These are phyloP conservation scores for Andricus grossulariae DNA, from an alignment of 1,140 invertebrate genomes.

Conservation along the genomic window DNA sequence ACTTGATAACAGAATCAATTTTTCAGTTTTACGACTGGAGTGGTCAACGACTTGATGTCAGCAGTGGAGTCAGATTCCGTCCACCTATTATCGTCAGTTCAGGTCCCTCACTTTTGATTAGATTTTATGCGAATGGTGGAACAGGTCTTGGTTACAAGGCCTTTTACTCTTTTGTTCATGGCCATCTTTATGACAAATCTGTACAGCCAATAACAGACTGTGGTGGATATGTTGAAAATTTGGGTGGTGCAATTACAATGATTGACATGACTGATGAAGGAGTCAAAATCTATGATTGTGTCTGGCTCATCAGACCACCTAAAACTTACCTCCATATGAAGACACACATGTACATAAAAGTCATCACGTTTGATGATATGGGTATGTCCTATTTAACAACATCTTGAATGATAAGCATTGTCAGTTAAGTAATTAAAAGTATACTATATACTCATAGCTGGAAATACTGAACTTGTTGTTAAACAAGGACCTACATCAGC, in stretches of 20 bases:
- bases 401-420: neutral
- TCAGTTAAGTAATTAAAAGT: too few relatives aligned
- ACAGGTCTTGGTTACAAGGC: slow-evolving; percentile 83
- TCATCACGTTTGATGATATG: slow-evolving; percentile 81
- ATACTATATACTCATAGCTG: slow-evolving; percentile 60
- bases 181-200: slow-evolving; percentile 75
- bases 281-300: slow-evolving; percentile 81
- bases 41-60: slow-evolving; percentile 81
- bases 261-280: slow-evolving; percentile 83
- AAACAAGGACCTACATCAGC: slow-evolving; percentile 83
- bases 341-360: slow-evolving; percentile 82
- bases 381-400: slow-evolving; percentile 70
- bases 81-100: slow-evolving; percentile 82
- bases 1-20: slow-evolving; percentile 30
- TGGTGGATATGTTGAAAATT: slow-evolving; percentile 84
- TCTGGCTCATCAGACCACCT: slow-evolving; percentile 84
- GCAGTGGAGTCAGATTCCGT: slow-evolving; percentile 81
- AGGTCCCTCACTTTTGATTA: slow-evolving; percentile 80
- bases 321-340: slow-evolving; percentile 81
- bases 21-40: slow-evolving; percentile 84
- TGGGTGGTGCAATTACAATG: slow-evolving; percentile 86
- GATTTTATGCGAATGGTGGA: slow-evolving; percentile 85
- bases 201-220: slow-evolving; percentile 82
- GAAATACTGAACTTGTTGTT: slow-evolving; percentile 79
- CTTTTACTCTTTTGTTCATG: slow-evolving; percentile 80